Evolutionary conservation across 2,797 vertebrate genomes (phyloP), one percentile per base, ranked within the genome.

Genomic region (Pseudochaenichthys georgianus): DNA sequence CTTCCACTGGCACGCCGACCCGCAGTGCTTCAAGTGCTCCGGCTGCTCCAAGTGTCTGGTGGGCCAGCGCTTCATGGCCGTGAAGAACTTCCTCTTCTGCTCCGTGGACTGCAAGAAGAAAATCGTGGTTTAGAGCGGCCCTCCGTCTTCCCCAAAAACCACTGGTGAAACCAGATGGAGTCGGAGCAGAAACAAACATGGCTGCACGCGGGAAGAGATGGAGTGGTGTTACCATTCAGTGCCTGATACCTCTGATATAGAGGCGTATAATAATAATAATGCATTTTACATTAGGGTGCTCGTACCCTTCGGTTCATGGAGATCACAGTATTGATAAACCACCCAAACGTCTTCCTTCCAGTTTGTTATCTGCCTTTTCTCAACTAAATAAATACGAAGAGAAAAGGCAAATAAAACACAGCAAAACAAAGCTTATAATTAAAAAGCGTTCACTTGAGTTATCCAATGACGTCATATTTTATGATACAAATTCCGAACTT

Each of bases 51-150:
- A 96, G 90, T 96, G 96, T 77, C 95, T 99, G 8, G 93, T 98
- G 2, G 97, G 96, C 52, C 96, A 97, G 92, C 97, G 97, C 92
- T 99, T 99, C 92, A 98, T 99, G 95, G 97, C 96, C 0, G 79
- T 95, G 59, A 95, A 99, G 92, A 94, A 92, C 64, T 95, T 95
- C 95, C 96, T 99, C 28, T 96, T 98, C 88, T 99, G 98, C 85
- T 99, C 98, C 0, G 95, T 96, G 73, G 96, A 97, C 71, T 99
- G 98, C 92, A 99, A 98, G 93, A 99, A 97, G 93, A 97, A 96
- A 89, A 92, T 94, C 93, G 21, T 79, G 77, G 52, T 85, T 47
- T 94, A 89, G 78, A 70, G 3, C 9, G 2, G 31, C 34, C 9
- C 23, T 31, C 13, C 64, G n/a, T 31, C 62, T 47, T 45, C 41